These are phyloP conservation scores for Agrochola macilenta DNA, from an alignment of 2,888 invertebrate species.

Conservation along the genomic window DNA sequence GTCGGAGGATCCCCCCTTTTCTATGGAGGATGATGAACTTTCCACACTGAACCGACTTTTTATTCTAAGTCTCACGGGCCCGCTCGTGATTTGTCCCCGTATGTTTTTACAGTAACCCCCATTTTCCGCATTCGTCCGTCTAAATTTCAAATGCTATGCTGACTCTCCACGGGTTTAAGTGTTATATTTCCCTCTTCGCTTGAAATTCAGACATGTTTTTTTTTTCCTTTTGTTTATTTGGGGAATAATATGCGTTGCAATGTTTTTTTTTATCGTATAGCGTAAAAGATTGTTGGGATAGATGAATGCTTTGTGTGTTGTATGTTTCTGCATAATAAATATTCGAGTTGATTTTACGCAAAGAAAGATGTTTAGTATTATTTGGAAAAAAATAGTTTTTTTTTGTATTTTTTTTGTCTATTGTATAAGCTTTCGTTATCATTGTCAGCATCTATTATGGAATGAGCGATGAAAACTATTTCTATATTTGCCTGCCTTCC, in stretches of 20 bases:
- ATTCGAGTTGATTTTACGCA: background rate
- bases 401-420: background rate
- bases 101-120: slow-evolving; percentile 68
- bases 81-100: slow-evolving; percentile 47
- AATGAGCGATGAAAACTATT: background rate
- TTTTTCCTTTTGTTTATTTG: slow-evolving; percentile 71
- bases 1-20: background rate
- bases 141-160: slow-evolving; percentile 79
- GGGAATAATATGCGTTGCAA: slow-evolving; percentile 35
- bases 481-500: background rate
- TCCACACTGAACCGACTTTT: background rate
- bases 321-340: background rate
- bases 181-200: slow-evolving; percentile 74
- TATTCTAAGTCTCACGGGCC: background rate
- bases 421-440: background rate
- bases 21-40: background rate
- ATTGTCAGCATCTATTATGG: background rate
- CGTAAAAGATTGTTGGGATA: background rate
- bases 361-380: background rate
- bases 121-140: slow-evolving; percentile 77
- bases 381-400: background rate
- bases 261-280: slow-evolving; percentile 17
- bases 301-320: too few relatives aligned
- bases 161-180: slow-evolving; percentile 77
- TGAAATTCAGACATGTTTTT: slow-evolving; percentile 70